These are phyloP conservation scores for Scaptomyza parva DNA, from an alignment of 2,888 invertebrate species.

Conservation along the genomic window DNA sequence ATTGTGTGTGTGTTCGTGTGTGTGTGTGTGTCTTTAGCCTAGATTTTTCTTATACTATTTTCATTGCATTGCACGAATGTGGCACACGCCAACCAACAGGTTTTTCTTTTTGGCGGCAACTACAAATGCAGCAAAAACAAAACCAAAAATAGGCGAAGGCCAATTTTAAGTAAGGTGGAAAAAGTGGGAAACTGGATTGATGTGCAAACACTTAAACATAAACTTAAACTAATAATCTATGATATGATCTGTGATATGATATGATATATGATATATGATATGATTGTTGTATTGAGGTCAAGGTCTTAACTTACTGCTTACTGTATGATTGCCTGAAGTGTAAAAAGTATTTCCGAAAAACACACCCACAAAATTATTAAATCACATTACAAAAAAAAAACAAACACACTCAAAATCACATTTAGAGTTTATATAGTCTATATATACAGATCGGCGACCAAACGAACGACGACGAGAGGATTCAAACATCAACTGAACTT, in stretches of 20 bases:
- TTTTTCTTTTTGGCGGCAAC: conserved; percentile 32
- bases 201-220: conserved; percentile 9
- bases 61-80: conserved; percentile 39
- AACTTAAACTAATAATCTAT: no score
- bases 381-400: not conserved
- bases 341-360: not conserved
- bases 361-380: not conserved
- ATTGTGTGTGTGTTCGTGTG: no score
- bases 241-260: not conserved
- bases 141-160: conserved; percentile 63
- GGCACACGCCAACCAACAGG: conserved; percentile 67
- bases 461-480: not conserved
- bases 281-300: not conserved
- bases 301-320: conserved; percentile 23
- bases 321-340: not conserved
- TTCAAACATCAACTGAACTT: conserved; percentile 52
- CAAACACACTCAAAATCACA: not conserved
- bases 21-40: conserved; percentile 3
- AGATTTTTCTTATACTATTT: conserved; percentile 40
- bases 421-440: not conserved
- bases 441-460: no score
- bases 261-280: not conserved
- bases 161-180: conserved; percentile 41
- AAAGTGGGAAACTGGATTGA: conserved; percentile 40
- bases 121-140: conserved; percentile 16